Evolutionary conservation across 30 jellyfish, hydroid and myxozoan species (phyloP).

Genomic region (Morbakka virulenta): DNA sequence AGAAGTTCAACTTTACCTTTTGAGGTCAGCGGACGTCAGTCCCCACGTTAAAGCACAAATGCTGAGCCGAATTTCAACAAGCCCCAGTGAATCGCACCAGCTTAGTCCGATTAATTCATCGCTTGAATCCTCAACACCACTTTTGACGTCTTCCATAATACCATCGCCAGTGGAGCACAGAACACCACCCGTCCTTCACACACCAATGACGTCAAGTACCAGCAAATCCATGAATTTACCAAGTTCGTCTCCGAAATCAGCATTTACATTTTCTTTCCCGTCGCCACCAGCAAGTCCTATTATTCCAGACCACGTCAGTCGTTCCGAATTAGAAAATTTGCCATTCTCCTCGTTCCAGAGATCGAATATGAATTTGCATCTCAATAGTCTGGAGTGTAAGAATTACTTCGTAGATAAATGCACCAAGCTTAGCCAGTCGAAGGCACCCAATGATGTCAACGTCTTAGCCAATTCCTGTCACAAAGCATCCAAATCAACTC

Average conservation of each 20-base stretch:
- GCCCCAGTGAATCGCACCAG: constrained; percentile 41
- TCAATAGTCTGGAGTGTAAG: too few relatives aligned
- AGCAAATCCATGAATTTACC: not conserved
- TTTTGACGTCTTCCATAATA: constrained; percentile 4
- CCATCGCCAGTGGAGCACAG: not conserved
- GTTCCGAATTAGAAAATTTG: too few relatives aligned
- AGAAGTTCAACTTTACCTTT: constrained; percentile 61
- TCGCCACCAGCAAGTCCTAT: constrained; percentile 88
- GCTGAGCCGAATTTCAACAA: constrained; percentile 63
- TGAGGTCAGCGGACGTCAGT: constrained; percentile 58
- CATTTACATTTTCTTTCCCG: constrained; percentile 39
- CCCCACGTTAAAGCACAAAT: constrained; percentile 78
- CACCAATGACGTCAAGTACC: not conserved
- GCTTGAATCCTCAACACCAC: not conserved
- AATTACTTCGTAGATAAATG: too few relatives aligned
- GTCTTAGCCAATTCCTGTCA: too few relatives aligned
- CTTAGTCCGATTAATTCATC: not conserved
- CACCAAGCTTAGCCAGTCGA: too few relatives aligned
- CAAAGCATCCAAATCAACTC: not conserved
- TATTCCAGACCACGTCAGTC: not conserved
- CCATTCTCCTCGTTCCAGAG: too few relatives aligned
- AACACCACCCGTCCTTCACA: not conserved
- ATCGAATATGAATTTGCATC: too few relatives aligned
- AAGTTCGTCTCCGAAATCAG: constrained; percentile 5
- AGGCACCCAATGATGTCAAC: too few relatives aligned